These are phyloP conservation scores for Neodiprion pinetum DNA, from an alignment of 1,140 invertebrate species.

Conservation along the genomic window DNA sequence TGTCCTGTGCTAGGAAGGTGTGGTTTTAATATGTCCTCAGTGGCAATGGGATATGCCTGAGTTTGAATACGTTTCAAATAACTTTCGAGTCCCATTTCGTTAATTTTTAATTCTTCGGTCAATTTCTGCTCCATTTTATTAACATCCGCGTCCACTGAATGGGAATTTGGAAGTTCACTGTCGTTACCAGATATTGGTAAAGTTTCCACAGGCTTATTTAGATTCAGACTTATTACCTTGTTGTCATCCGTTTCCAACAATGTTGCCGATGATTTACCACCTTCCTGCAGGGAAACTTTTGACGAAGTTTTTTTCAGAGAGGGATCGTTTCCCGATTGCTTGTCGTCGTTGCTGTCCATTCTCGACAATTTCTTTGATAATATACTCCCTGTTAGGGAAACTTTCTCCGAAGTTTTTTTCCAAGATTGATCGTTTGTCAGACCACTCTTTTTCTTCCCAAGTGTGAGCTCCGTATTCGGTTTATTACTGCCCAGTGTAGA, in stretches of 20 bases:
- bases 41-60: too few relatives aligned
- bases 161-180: neutral
- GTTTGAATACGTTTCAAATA: too few relatives aligned
- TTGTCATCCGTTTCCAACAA: neutral
- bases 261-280: neutral
- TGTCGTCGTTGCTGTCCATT: neutral
- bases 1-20: too few relatives aligned
- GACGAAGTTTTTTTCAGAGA: slow-evolving; percentile 5
- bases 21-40: too few relatives aligned
- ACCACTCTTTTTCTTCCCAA: neutral
- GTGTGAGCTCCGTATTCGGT: neutral
- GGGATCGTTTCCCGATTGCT: neutral
- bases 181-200: neutral
- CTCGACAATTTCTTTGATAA: neutral
- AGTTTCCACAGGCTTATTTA: neutral
- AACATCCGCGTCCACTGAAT: too few relatives aligned
- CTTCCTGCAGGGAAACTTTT: neutral
- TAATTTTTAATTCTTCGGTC: too few relatives aligned
- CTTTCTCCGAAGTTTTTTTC: neutral
- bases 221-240: neutral
- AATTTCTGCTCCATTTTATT: too few relatives aligned
- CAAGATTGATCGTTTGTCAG: neutral
- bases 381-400: neutral
- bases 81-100: too few relatives aligned
- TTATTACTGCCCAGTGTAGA: too few relatives aligned